Conservation (phyloP, 2,888 invertebrate species). For the Chouioia cunea region DNA sequence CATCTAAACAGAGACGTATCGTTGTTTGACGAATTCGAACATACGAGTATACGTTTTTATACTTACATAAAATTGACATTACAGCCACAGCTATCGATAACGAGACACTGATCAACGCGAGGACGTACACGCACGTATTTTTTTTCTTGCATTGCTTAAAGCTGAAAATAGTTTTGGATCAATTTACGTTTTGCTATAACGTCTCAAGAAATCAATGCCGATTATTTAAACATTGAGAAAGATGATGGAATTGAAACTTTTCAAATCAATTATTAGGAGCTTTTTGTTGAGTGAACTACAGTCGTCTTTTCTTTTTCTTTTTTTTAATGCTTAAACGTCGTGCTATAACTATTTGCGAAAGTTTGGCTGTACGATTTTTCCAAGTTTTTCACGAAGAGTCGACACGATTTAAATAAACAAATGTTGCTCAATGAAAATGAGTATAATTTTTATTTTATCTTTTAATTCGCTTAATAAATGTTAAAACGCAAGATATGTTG, state of each 20-base stretch:
- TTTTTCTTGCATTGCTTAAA: slow-evolving; percentile 55
- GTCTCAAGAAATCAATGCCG: not conserved
- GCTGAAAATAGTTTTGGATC: slow-evolving; percentile 48
- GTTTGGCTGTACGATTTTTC: too few relatives aligned
- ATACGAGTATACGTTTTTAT: slow-evolving; percentile 25
- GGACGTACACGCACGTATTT: not conserved
- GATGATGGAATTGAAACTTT: not conserved
- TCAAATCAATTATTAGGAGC: too few relatives aligned
- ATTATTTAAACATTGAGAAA: not conserved
- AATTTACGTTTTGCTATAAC: not conserved
- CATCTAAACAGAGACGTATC: slow-evolving; percentile 53
- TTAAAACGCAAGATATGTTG: not conserved
- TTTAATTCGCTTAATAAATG: too few relatives aligned
- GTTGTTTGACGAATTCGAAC: not conserved
- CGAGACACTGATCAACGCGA: slow-evolving; percentile 48
- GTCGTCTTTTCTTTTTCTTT: too few relatives aligned
- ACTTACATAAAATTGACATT: slow-evolving; percentile 62
- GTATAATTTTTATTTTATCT: too few relatives aligned
- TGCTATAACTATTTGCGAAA: too few relatives aligned
- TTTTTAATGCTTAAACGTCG: too few relatives aligned
- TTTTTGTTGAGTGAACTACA: too few relatives aligned
- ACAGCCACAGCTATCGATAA: slow-evolving; percentile 55
- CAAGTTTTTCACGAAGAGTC: too few relatives aligned
- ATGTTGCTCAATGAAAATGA: too few relatives aligned
- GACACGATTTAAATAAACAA: too few relatives aligned